Percentiles rank a stretch among this genome's conserved stretches.
Evolutionary conservation across 2,113 vertebrate genomes (phyloP).

Genomic region (Platichthys flesus): DNA sequence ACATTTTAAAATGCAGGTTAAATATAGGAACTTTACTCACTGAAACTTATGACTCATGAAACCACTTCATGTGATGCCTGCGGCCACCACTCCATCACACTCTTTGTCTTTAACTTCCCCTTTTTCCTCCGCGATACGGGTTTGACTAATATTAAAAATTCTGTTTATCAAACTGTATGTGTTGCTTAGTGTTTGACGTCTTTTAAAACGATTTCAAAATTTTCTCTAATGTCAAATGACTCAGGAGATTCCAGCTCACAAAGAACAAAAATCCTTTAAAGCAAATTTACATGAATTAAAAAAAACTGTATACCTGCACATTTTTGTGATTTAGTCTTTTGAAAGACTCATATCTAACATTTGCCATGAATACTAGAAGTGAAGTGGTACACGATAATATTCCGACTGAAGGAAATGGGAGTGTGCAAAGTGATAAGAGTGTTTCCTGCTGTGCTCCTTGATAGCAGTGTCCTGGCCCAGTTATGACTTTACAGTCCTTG

Average conservation of each 20-base stretch:
- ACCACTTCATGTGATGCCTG: background rate
- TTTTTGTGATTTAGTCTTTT: no score
- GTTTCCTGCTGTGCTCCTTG: constrained; percentile 39
- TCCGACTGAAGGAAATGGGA: constrained; percentile 29
- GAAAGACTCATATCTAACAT: no score
- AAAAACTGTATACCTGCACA: no score
- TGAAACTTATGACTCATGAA: constrained; percentile 12
- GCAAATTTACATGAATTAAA: no score
- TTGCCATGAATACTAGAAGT: no score
- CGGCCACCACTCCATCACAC: background rate
- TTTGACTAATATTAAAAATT: background rate
- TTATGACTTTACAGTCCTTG: no score
- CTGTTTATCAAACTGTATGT: background rate
- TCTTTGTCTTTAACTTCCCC: background rate
- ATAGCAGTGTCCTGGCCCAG: no score
- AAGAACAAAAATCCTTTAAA: no score
- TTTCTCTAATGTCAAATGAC: no score
- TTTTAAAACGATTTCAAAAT: no score
- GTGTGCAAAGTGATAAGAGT: background rate
- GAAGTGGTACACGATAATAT: background rate
- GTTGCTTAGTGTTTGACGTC: no score
- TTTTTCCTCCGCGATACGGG: background rate
- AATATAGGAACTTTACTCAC: constrained; percentile 36
- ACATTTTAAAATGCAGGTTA: constrained; percentile 17
- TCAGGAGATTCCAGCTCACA: no score